phyloP scores from a whole-genome alignment of 23 tunicate species.

The Ascidia mentula region DNA sequence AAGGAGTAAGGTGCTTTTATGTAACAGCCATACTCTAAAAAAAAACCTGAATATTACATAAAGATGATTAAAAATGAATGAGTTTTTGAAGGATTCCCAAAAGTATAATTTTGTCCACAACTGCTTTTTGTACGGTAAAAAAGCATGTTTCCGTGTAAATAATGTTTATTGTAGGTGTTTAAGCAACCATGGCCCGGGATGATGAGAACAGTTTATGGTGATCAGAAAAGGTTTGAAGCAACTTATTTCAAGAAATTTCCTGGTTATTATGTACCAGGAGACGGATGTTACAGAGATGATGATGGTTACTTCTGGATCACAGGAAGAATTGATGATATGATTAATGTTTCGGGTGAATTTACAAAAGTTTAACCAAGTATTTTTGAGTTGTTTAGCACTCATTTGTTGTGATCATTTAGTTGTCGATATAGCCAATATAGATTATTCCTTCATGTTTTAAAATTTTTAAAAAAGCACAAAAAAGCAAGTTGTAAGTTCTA shows the following conservation, averaged over 20 bases:
- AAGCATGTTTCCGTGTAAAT: neutral
- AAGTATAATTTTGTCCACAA: too few species aligned
- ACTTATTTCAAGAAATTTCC: slow-evolving; percentile 79
- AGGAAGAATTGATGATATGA: slow-evolving; percentile 94
- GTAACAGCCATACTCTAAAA: too few species aligned
- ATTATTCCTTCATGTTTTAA: neutral
- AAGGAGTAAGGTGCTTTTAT: too few species aligned
- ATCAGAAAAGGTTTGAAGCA: slow-evolving; percentile 69
- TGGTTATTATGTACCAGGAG: slow-evolving; percentile 93
- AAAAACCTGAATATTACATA: too few species aligned
- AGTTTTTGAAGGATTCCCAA: too few species aligned
- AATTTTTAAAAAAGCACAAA: neutral
- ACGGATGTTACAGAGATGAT: slow-evolving; percentile 80
- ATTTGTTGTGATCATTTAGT: neutral
- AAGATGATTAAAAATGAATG: too few species aligned
- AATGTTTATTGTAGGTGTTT: slow-evolving; percentile 45
- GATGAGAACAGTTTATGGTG: slow-evolving; percentile 85
- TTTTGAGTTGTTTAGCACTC: neutral
- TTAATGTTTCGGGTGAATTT: slow-evolving; percentile 82
- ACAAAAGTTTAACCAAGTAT: too few species aligned
- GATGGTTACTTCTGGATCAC: slow-evolving; percentile 95
- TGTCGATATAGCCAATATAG: neutral
- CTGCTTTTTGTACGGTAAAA: too few species aligned
- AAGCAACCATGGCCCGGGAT: slow-evolving; percentile 96
- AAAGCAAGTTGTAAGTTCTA: too few species aligned